phyloP scores from a whole-genome alignment of 1,140 invertebrate genomes.

The Zaprionus lachaisei region DNA sequence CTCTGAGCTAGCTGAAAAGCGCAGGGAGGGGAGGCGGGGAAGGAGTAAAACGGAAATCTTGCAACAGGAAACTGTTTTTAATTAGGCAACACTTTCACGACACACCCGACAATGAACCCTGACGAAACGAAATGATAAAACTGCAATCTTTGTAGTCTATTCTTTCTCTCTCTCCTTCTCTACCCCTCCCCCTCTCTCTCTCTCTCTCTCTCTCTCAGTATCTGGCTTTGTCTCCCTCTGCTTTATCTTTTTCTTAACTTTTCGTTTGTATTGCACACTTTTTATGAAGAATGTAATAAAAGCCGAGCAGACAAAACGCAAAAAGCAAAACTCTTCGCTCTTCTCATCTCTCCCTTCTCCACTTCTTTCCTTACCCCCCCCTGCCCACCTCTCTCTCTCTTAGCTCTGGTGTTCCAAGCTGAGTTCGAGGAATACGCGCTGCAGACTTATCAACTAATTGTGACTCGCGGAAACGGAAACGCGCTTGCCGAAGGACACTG shows the following conservation, averaged over 20 bases:
- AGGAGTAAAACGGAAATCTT: slow-evolving; percentile 1
- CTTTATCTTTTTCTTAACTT: not conserved
- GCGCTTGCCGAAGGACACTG: slow-evolving; percentile 8
- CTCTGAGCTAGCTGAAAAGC: not conserved
- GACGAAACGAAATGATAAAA: slow-evolving; percentile 41
- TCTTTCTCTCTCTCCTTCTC: not conserved
- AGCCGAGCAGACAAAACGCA: slow-evolving; percentile 8
- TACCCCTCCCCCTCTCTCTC: not conserved
- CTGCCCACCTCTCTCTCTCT: not conserved
- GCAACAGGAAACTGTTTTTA: slow-evolving; percentile 51
- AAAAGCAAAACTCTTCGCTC: slow-evolving; percentile 1
- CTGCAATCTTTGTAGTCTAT: slow-evolving; percentile 27
- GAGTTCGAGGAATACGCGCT: slow-evolving; percentile 9
- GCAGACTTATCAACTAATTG: slow-evolving; percentile 21
- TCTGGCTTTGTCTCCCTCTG: not conserved
- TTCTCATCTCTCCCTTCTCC: not conserved
- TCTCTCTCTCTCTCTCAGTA: too few species aligned
- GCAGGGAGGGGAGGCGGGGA: not conserved
- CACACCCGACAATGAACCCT: slow-evolving; percentile 14
- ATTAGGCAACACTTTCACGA: slow-evolving; percentile 49
- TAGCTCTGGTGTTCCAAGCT: not conserved
- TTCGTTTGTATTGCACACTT: slow-evolving; percentile 17
- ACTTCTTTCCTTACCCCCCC: not conserved
- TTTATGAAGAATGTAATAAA: slow-evolving; percentile 33
- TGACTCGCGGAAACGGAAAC: slow-evolving; percentile 29